A percentile compares a stretch with the other conserved stretches of the same genome.
Conservation (phyloP, 2,113 vertebrate genomes). For the Symphodus melops region DNA sequence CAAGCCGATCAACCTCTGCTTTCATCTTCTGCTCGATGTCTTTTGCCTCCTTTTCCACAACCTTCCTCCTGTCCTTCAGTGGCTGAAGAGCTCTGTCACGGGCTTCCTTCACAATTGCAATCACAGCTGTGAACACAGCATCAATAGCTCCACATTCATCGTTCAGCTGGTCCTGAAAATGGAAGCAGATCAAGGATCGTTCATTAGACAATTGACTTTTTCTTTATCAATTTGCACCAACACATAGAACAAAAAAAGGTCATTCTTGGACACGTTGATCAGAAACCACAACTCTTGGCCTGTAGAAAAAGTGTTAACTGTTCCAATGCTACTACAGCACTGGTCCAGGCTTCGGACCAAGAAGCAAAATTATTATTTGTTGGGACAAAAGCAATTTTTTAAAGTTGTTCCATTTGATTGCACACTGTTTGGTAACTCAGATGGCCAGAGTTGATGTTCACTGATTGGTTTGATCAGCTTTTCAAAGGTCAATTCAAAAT, state of each 20-base stretch:
- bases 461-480: neutral
- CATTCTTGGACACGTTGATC: neutral
- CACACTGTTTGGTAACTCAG: too few relatives aligned
- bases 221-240: too few relatives aligned
- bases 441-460: neutral
- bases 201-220: too few relatives aligned
- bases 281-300: neutral
- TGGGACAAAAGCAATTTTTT: neutral
- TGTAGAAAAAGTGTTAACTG: too few relatives aligned
- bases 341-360: neutral
- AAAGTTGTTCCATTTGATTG: too few relatives aligned
- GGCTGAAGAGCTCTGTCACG: conserved; percentile 13
- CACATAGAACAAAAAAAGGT: too few relatives aligned
- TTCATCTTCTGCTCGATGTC: conserved; percentile 13
- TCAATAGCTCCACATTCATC: conserved; percentile 50
- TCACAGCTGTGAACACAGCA: conserved; percentile 16
- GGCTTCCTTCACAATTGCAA: conserved; percentile 32
- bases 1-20: conserved; percentile 46
- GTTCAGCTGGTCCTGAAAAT: conserved; percentile 49
- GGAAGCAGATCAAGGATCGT: neutral
- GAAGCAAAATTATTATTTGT: neutral
- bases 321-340: neutral
- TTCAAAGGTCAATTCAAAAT: too few relatives aligned
- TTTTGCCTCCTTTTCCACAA: conserved; percentile 25
- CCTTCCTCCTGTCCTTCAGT: conserved; percentile 39